Base-by-base conservation (phyloP, 2,113 vertebrate species). In the Hoplias malabaricus region DNA sequence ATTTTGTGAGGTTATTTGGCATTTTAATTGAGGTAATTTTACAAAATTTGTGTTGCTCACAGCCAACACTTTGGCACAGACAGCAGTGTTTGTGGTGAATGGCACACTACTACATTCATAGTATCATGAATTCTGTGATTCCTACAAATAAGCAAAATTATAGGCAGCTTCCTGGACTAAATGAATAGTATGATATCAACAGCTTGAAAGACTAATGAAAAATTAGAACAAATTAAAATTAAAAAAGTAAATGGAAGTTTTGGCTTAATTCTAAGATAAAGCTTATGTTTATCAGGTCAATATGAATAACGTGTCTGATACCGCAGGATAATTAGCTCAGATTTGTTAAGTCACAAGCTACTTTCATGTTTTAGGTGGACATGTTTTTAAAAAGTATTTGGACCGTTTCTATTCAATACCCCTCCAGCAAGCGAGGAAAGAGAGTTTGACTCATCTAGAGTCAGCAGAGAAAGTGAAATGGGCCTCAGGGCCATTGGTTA, bases 1-100 rank as follows among this genome's bases (percentile, higher is more conserved):
- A 80, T 48, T n/a, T n/a, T 77, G 56, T 83, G 40, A 68, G 73
- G 75, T 82, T 85, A 46, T 84, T 86, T 83, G 29, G 74, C 46
- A 19, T 75, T 88, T 80, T 87, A 84, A 86, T 86, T 81, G 83
- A 61, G 84, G 65, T 12, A 11, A 56, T 46, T 57, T 74, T 74
- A 88, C 66, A 57, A n/a, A n/a, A n/a, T n/a, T n/a, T 73, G 36
- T 70, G 59, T 57, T 56, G 50, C 73, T 69, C 78, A 68, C 74
- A 42, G 57, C 65, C 63, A 31, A 46, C 68, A 59, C 16, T 38
- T 74, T 69, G 33, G 38, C 59, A 77, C 50, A 66, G 36, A 75
- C 74, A 65, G 61, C 25, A 48, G 48, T 50, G 66, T 70, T 68
- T 59, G 59, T 70, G 50, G 74, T 76, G 67, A 66, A n/a, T 13